Conservation (phyloP, 1,140 invertebrate species). For the Varroa destructor region DNA sequence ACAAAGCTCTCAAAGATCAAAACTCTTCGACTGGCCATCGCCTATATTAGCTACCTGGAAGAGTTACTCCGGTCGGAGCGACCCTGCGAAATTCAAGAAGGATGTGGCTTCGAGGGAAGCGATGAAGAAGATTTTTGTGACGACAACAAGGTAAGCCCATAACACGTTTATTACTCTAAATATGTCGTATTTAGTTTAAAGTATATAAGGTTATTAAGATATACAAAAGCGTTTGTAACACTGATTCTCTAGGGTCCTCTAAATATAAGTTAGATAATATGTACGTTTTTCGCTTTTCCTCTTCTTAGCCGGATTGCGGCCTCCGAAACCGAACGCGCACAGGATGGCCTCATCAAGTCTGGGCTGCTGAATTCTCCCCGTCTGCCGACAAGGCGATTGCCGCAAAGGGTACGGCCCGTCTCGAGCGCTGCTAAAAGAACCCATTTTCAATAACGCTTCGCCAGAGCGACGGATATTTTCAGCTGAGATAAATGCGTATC, state of each 20-base stretch:
- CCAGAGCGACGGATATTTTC: too few relatives aligned
- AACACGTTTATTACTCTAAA: neutral
- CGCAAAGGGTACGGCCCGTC: too few relatives aligned
- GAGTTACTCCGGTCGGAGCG: neutral
- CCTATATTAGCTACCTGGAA: slow-evolving; percentile 13
- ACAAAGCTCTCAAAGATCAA: slow-evolving; percentile 25
- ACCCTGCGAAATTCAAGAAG: neutral
- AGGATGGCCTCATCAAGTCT: slow-evolving; percentile 22
- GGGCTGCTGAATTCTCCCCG: slow-evolving; percentile 7
- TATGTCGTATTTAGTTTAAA: neutral
- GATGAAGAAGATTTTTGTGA: slow-evolving; percentile 8
- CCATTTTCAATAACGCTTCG: too few relatives aligned
- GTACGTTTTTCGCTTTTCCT: neutral
- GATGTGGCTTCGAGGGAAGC: neutral
- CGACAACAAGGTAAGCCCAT: neutral
- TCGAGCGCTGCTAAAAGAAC: too few relatives aligned
- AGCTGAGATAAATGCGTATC: too few relatives aligned
- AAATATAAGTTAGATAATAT: neutral
- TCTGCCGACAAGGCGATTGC: too few relatives aligned
- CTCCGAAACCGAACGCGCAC: neutral
- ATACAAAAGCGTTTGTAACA: too few relatives aligned
- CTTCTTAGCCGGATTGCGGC: too few relatives aligned
- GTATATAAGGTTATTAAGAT: neutral
- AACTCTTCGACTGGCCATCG: slow-evolving; percentile 15
- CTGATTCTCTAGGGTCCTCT: too few relatives aligned